A percentile compares a stretch with the other conserved stretches of the same genome.
Evolutionary conservation across 2,797 vertebrate genomes (phyloP).

Genomic region (Morelia viridis): DNA sequence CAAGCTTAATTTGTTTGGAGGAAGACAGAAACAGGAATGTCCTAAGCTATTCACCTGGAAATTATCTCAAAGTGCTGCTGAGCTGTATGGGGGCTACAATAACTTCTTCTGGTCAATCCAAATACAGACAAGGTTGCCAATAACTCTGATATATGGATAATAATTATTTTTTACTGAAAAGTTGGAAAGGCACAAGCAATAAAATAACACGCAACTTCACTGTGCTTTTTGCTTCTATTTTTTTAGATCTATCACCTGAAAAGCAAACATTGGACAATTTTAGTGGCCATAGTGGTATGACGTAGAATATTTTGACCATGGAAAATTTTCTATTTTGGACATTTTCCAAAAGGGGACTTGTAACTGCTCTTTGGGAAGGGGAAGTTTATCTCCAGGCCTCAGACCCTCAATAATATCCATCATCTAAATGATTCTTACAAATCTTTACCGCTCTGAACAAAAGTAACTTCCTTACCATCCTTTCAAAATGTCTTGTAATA

Average conservation of each 20-base stretch:
- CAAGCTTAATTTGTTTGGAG: background rate
- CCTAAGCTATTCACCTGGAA: background rate
- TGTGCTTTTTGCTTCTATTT: too few relatives aligned
- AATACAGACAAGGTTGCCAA: background rate
- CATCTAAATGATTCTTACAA: background rate
- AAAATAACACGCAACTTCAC: background rate
- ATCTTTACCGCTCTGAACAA: background rate
- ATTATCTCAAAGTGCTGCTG: background rate
- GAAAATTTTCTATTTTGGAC: too few relatives aligned
- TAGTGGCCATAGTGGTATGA: too few relatives aligned
- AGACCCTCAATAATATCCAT: background rate
- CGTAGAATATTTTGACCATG: too few relatives aligned
- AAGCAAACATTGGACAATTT: too few relatives aligned
- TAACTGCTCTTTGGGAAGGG: background rate
- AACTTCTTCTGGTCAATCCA: background rate
- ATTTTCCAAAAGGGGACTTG: background rate
- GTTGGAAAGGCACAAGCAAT: background rate
- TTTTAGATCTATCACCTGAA: too few relatives aligned
- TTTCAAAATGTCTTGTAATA: background rate
- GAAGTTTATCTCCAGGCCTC: background rate
- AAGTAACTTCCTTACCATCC: background rate
- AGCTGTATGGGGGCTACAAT: background rate
- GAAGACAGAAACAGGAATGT: background rate
- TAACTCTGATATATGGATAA: background rate
- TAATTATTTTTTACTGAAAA: background rate